Evolutionary conservation across 2,797 vertebrate genomes (phyloP), one percentile per base, ranked within the genome.

Genomic region (Silurus lanzhouensis): DNA sequence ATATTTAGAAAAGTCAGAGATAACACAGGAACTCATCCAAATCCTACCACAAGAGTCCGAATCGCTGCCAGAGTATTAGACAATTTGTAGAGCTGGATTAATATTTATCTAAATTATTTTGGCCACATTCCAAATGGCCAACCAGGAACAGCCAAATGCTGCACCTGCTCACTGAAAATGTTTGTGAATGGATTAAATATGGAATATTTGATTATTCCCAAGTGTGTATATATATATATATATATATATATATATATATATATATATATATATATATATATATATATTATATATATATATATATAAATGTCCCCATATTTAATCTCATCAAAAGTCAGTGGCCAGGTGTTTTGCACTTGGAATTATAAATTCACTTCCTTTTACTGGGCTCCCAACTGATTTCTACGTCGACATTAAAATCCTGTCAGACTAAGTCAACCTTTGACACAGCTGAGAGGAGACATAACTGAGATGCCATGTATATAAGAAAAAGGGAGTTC

Each of bases 341-440:
- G 82, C 90, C 89, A 88, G 89, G 93, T 83, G 90, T 86, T 86
- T 87, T 92, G 91, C 92, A 93, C 91, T 93, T 90, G 94, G 92
- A 92, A 89, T 95, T 94, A 95, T 92, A 93, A 94, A 94, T 89
- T 87, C 83, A 88, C 92, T 91, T 89, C 90, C 90, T 88, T 91
- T 91, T 70, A 82, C n/a, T 25, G 76, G 84, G 72, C 61, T 77
- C 38, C 64, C 86, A 90, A 90, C 90, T 91, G 88, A 89, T 85
- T 88, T 89, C 90, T 89, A 89, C 92, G 92, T 85, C 71, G 52
- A 88, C 71, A 85, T 70, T 76, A 55, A 52, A 85, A 83, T 60
- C 1, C 83, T 83, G 82, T 88, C 84, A 86, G 88, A 87, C 90
- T 86, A 82, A 90, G 90, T 87, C 90, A 86, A 93, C 91, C 91